Evolutionary conservation across 1,140 invertebrate species (phyloP).

Genomic region (Monomorium pharaonis): DNA sequence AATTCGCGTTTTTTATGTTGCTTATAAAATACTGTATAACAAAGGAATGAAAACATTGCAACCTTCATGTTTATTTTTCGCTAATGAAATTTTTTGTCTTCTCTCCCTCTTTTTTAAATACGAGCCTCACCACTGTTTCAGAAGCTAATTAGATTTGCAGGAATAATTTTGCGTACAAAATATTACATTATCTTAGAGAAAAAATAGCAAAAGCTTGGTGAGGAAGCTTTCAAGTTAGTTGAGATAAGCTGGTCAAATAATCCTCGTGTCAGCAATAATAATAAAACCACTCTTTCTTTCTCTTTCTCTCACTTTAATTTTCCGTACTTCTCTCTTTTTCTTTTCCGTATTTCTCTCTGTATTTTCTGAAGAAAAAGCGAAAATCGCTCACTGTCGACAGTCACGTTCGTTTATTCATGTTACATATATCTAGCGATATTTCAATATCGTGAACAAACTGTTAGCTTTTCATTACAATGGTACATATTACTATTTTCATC

Average conservation of each 20-base stretch:
- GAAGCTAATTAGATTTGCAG: not conserved
- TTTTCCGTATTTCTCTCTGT: not conserved
- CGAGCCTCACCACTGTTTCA: not conserved
- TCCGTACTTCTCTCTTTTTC: not conserved
- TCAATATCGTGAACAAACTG: not conserved
- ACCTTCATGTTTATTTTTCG: conserved; percentile 23
- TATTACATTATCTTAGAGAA: conserved; percentile 23
- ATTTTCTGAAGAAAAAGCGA: conserved; percentile 1
- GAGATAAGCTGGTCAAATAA: not conserved
- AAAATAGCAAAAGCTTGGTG: not conserved
- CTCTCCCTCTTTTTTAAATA: not conserved
- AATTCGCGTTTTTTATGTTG: not conserved
- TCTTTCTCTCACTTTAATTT: not conserved
- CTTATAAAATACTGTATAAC: not conserved
- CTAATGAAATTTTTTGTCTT: conserved; percentile 5
- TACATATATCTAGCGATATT: not conserved
- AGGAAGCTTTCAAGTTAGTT: not conserved
- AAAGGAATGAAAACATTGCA: not conserved
- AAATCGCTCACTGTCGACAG: not conserved
- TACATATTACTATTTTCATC: conserved; percentile 16
- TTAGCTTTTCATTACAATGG: conserved; percentile 27
- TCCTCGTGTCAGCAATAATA: not conserved
- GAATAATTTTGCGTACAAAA: conserved; percentile 16
- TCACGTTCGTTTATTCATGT: conserved; percentile 25
- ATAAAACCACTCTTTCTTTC: conserved; percentile 2